Conservation (phyloP, 92 coral and sea anemone species). For the Galaxea fascicularis region DNA sequence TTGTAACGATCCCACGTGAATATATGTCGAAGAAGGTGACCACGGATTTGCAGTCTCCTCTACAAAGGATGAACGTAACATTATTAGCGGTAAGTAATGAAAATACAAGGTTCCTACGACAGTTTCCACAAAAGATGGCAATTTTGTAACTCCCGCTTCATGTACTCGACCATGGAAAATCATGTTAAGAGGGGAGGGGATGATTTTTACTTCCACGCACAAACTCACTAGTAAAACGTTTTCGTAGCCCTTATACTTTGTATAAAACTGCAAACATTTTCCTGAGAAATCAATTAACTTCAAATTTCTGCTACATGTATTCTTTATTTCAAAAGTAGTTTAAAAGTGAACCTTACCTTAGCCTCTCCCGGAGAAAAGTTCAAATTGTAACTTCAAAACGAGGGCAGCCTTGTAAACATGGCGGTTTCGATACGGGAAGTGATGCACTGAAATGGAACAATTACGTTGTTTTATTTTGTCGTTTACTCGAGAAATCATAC, state of each 20-base stretch:
- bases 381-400: neutral
- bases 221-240: too few species aligned
- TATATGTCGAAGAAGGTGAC: conserved; percentile 89
- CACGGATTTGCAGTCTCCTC: conserved; percentile 82
- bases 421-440: neutral
- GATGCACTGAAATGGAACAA: too few species aligned
- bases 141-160: conserved; percentile 43
- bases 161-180: neutral
- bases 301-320: too few species aligned
- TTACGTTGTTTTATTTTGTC: too few species aligned
- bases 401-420: conserved; percentile 26
- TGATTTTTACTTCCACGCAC: neutral
- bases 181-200: neutral
- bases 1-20: conserved; percentile 87
- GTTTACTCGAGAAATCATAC: neutral
- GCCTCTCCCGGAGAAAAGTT: neutral
- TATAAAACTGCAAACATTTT: too few species aligned
- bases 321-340: neutral
- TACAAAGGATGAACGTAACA: conserved; percentile 47
- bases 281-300: too few species aligned
- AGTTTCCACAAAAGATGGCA: conserved; percentile 9
- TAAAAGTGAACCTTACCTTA: neutral
- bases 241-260: too few species aligned
- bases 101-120: neutral
- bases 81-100: neutral